Evolutionary conservation across 2,797 vertebrate genomes (phyloP).

Genomic region (Gobionotothen gibberifrons): DNA sequence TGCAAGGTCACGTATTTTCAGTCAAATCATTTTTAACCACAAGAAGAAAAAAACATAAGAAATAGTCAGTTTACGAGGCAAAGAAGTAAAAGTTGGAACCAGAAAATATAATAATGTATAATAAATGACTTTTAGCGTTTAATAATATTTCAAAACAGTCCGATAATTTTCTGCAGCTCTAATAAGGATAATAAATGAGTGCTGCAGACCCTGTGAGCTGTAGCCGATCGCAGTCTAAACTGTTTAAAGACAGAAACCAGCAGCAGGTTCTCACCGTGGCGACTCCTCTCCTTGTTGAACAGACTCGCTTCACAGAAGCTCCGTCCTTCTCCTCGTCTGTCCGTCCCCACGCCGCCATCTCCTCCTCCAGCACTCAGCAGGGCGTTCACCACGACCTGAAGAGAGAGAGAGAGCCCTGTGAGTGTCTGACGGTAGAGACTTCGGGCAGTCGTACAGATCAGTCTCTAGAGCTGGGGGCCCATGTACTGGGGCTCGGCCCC

Average conservation of each 20-base stretch:
- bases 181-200: neutral
- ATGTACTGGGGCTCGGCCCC: no score
- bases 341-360: constrained; percentile 66
- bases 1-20: no score
- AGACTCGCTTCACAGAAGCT: constrained; percentile 92
- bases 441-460: no score
- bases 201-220: neutral
- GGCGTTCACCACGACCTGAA: constrained; percentile 86
- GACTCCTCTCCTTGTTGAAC: constrained; percentile 86
- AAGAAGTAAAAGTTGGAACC: neutral
- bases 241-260: neutral
- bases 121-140: no score
- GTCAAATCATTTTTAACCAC: no score
- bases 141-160: neutral
- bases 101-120: neutral
- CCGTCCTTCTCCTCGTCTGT: constrained; percentile 78
- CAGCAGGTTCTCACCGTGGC: constrained; percentile 81
- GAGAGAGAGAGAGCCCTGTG: no score
- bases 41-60: no score
- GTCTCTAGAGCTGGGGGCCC: no score
- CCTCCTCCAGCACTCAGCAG: constrained; percentile 88
- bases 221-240: neutral
- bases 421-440: neutral
- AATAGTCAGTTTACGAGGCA: neutral
- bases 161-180: neutral